A percentile compares a stretch with the other conserved stretches of the same genome.
phyloP scores from a whole-genome alignment of 2,797 vertebrate genomes.

The Takifugu ocellatus region DNA sequence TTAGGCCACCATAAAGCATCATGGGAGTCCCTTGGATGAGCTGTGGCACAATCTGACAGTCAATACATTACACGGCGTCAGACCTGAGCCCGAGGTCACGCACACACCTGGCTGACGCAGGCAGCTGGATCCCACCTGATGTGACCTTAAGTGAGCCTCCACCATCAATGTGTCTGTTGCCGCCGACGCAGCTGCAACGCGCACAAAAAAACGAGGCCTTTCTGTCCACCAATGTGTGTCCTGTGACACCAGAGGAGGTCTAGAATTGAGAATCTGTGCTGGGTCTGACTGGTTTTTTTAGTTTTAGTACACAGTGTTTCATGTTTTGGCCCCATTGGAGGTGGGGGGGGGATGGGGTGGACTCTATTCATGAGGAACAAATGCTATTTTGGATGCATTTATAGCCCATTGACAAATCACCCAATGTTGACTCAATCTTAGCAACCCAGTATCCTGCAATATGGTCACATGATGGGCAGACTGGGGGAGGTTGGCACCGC shows the following conservation, averaged over 20 bases:
- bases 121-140: too few relatives aligned
- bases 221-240: slow-evolving; percentile 21
- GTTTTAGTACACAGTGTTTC: too few relatives aligned
- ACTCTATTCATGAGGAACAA: background rate
- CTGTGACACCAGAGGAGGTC: slow-evolving; percentile 18
- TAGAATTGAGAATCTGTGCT: slow-evolving; percentile 14
- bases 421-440: too few relatives aligned
- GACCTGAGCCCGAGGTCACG: background rate
- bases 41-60: slow-evolving; percentile 42
- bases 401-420: too few relatives aligned
- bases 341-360: too few relatives aligned
- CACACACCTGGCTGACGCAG: too few relatives aligned
- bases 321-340: too few relatives aligned
- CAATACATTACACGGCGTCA: slow-evolving; percentile 27
- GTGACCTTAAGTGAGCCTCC: too few relatives aligned
- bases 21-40: slow-evolving; percentile 46
- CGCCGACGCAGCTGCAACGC: background rate
- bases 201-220: background rate
- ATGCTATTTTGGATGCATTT: too few relatives aligned
- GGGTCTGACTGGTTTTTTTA: background rate
- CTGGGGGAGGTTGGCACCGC: too few relatives aligned
- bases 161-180: background rate
- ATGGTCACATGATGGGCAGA: too few relatives aligned
- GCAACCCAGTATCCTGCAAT: too few relatives aligned
- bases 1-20: slow-evolving; percentile 28